These are phyloP conservation scores for Cyprinodon diabolis DNA, from an alignment of 2,797 vertebrate species.

Conservation along the genomic window DNA sequence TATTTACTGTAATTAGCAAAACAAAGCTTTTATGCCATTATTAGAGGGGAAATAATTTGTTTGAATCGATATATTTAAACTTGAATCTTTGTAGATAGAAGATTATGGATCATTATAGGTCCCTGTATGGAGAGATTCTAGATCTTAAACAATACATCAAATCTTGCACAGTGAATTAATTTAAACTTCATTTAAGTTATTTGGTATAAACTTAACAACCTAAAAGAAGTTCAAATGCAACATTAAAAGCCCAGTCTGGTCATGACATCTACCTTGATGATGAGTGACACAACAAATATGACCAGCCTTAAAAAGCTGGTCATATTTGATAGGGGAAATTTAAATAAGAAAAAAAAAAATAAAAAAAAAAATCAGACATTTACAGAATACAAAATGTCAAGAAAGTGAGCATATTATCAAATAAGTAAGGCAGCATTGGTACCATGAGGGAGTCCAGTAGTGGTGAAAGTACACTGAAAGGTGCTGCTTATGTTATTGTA, in stretches of 20 bases:
- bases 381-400: constrained; percentile 27
- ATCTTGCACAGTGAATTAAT: neutral
- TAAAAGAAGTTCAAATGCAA: neutral
- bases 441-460: neutral
- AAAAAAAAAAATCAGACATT: constrained; percentile 21
- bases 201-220: neutral
- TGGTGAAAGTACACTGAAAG: neutral
- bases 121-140: neutral
- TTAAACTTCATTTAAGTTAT: neutral
- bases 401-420: constrained; percentile 37
- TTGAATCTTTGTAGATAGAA: neutral
- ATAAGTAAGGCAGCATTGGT: neutral
- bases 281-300: neutral
- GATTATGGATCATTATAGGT: neutral
- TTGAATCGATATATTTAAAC: neutral
- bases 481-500: neutral
- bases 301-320: constrained; percentile 53
- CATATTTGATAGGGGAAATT: constrained; percentile 46
- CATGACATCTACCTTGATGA: neutral
- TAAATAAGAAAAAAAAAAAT: constrained; percentile 32
- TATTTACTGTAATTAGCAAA: neutral
- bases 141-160: neutral
- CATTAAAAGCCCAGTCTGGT: neutral
- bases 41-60: neutral
- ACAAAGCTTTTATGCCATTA: neutral